Percentiles rank a stretch among this genome's conserved stretches.
Conservation (phyloP, 2,797 vertebrate genomes). For the Takifugu rubripes region DNA sequence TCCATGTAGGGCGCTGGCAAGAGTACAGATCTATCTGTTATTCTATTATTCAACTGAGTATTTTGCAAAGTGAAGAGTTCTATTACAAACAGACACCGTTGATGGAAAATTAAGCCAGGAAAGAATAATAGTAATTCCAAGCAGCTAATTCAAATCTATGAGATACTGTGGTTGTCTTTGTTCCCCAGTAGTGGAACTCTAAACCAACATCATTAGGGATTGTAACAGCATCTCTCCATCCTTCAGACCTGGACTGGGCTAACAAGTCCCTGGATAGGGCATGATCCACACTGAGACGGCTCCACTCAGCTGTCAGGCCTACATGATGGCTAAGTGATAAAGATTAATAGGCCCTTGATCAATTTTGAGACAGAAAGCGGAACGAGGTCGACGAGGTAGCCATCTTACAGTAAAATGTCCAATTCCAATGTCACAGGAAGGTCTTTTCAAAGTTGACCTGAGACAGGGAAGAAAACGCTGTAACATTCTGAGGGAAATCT, state of each 20-base stretch:
- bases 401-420: constrained; percentile 47
- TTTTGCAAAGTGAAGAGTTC: no score
- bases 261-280: constrained; percentile 68
- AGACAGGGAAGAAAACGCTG: not conserved
- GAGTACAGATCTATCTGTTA: no score
- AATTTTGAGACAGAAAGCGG: constrained; percentile 49
- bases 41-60: no score
- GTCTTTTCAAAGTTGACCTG: constrained; percentile 39
- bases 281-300: constrained; percentile 59
- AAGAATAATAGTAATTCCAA: no score
- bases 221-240: no score
- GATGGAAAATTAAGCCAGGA: no score
- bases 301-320: constrained; percentile 43
- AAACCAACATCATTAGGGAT: no score
- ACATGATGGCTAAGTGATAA: constrained; percentile 48
- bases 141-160: no score
- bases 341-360: constrained; percentile 70
- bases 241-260: constrained; percentile 8
- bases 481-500: not conserved
- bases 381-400: constrained; percentile 36
- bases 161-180: no score
- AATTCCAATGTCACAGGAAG: constrained; percentile 59
- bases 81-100: no score
- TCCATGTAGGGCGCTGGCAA: constrained; percentile 70
- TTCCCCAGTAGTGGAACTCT: no score